phyloP scores from a whole-genome alignment of 2,113 vertebrate genomes.

The Callochromis pleurospilus region DNA sequence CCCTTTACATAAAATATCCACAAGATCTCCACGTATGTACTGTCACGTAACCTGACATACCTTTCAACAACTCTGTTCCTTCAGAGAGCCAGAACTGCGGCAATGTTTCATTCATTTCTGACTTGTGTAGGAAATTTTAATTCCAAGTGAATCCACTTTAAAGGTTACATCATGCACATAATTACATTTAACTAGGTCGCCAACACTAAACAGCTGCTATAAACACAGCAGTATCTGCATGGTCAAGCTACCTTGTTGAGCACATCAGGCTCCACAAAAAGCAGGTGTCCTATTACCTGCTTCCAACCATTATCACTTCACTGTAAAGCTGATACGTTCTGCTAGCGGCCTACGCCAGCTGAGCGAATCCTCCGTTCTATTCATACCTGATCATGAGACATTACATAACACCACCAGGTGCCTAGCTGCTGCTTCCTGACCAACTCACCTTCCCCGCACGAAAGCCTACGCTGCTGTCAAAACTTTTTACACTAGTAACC shows the following conservation, averaged over 20 bases:
- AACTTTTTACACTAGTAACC: background rate
- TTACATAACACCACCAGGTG: slow-evolving; percentile 29
- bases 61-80: background rate
- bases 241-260: background rate
- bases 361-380: slow-evolving; percentile 1
- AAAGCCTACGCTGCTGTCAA: background rate
- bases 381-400: slow-evolving; percentile 20
- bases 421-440: background rate
- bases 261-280: background rate
- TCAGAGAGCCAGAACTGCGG: background rate
- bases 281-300: slow-evolving; percentile 12
- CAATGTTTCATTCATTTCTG: background rate
- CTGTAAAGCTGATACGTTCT: background rate
- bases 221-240: background rate
- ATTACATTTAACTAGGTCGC: background rate
- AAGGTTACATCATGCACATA: background rate
- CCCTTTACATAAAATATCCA: background rate
- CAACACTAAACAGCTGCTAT: background rate
- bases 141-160: background rate
- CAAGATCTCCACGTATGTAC: background rate
- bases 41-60: background rate
- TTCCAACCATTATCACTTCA: background rate
- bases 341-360: background rate
- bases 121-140: background rate
- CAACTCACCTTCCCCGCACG: background rate